These are phyloP conservation scores for Agonopterix heracliana DNA, from an alignment of 2,888 invertebrate genomes.

Conservation along the genomic window DNA sequence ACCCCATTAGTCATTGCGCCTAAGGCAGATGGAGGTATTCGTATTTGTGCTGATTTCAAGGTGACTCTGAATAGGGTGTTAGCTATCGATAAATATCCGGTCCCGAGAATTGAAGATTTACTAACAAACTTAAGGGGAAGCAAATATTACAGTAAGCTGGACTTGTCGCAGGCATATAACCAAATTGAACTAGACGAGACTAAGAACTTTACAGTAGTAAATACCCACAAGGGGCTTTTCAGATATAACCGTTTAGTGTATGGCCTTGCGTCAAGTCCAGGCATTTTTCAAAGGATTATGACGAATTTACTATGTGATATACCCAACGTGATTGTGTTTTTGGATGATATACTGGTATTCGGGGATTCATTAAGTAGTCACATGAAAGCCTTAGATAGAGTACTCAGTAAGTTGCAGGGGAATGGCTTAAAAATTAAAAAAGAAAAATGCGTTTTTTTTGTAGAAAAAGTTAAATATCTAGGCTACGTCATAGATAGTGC, in stretches of 20 bases:
- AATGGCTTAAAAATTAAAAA: neutral
- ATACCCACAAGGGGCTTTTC: neutral
- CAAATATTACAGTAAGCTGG: neutral
- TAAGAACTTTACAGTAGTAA: neutral
- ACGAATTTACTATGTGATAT: neutral
- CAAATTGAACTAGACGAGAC: neutral
- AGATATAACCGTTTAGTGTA: too few relatives aligned
- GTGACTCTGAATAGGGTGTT: neutral
- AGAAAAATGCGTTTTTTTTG: neutral
- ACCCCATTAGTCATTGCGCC: constrained; percentile 4
- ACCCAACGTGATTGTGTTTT: neutral
- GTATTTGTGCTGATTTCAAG: constrained; percentile 1
- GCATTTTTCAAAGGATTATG: neutral
- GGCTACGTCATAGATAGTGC: neutral
- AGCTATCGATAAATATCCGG: neutral
- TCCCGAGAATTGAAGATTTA: neutral
- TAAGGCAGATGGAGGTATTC: constrained; percentile 5
- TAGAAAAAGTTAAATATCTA: neutral
- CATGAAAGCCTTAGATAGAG: neutral
- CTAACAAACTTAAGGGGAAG: neutral
- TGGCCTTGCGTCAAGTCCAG: neutral
- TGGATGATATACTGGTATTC: neutral
- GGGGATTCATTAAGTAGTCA: neutral
- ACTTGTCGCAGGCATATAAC: neutral
- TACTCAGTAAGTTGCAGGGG: neutral